Evolutionary conservation across 1,140 invertebrate species (phyloP), one percentile per base, ranked within the genome.

Genomic region (Aradophagus sp.): DNA sequence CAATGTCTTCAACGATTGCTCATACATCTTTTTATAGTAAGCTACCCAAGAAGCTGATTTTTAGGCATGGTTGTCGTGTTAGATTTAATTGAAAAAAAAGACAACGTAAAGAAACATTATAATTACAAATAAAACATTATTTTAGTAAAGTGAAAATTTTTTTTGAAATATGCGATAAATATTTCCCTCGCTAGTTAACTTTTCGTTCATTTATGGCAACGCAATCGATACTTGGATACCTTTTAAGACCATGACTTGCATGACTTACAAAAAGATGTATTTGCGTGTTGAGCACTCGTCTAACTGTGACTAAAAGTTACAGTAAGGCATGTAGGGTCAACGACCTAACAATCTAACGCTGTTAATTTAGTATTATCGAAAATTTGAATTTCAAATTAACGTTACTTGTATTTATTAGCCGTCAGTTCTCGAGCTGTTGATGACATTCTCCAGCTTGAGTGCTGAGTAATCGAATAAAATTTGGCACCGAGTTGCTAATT

Each of bases 231-330:
- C 15, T 38, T 26, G 41, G 20, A 19, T 53, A 10, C n/a, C 16
- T 17, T 56, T 29, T 44, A 44, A 35, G 26, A 45, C 47, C 13
- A 36, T 45, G 4, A 23, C 47, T 47, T 61, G 47, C 35, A 59
- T 36, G 50, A 41, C 27, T 45, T 61, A 61, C 42, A 45, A 48
- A 63, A 50, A 63, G 53, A 63, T 63, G 59, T 47, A 63, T 39
- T 47, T 63, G 47, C 45, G 31, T 53, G 52, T 63, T 63, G 59
- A 63, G 59, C 47, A 63, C 48, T 39, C 47, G 32, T 52, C 59
- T 63, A 52, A 62, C 34, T 63, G 17, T 50, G 10, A 45, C 59
- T 63, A 63, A 53, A 27, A 45, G 10, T 63, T 63, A 63, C 26
- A 39, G 4, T 53, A 63, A 63, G 59, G 59, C 59, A 63, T 53